A percentile compares a stretch with the other conserved stretches of the same genome.
Evolutionary conservation across 2,888 invertebrate species (phyloP).

Genomic region (Dione vanillae): DNA sequence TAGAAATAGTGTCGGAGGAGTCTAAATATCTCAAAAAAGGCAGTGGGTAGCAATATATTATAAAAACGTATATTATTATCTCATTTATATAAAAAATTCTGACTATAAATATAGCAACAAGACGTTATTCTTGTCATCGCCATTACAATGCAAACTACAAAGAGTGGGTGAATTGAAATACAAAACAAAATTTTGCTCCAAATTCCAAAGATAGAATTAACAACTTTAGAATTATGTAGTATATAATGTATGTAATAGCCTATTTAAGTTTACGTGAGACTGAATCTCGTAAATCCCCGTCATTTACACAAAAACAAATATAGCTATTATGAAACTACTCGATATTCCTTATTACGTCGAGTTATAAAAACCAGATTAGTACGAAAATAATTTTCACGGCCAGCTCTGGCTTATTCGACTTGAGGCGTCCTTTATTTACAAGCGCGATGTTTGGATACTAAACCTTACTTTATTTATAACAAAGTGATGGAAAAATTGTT

Average conservation of each 20-base stretch:
- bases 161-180: conserved; percentile 1
- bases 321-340: conserved; percentile 6
- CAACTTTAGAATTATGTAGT: conserved; percentile 19
- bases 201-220: conserved; percentile 31
- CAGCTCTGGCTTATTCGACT: conserved; percentile 14
- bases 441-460: conserved; percentile 49
- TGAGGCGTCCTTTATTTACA: conserved; percentile 45
- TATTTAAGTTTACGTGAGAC: conserved; percentile 24
- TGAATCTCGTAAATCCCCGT: conserved; percentile 29
- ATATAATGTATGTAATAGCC: conserved; percentile 24
- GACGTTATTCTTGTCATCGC: conserved; percentile 6
- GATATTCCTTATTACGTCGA: conserved; percentile 31
- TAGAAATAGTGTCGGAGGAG: too few relatives aligned
- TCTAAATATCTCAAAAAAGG: too few relatives aligned
- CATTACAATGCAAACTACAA: conserved; percentile 7
- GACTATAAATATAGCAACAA: background rate
- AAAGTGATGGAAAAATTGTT: conserved; percentile 43
- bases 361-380: conserved; percentile 32
- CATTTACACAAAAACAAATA: conserved; percentile 29
- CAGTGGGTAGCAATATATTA: too few relatives aligned
- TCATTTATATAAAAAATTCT: background rate
- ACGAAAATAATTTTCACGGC: conserved; percentile 28
- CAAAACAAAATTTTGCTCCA: conserved; percentile 28
- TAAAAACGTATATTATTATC: background rate
- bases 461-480: conserved; percentile 50